Percentiles rank a stretch among this genome's conserved stretches.
Conservation (phyloP, 2,797 vertebrate species). For the Lemur catta region DNA sequence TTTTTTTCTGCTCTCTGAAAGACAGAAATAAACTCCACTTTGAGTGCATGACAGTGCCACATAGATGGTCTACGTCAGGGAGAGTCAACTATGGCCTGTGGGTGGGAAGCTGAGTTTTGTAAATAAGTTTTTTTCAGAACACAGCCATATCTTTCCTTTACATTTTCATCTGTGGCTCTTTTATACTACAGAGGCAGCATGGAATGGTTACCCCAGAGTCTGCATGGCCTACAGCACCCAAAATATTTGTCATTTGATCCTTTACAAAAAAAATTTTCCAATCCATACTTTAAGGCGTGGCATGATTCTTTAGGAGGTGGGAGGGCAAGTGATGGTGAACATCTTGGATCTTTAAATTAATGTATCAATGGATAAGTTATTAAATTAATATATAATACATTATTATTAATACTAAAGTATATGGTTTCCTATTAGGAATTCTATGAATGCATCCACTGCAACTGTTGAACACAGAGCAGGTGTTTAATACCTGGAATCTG, state of each 20-base stretch:
- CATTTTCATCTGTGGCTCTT: fast-evolving
- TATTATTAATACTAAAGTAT: fast-evolving
- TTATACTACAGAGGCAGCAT: fast-evolving
- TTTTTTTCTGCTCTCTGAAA: not conserved
- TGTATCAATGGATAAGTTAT: not conserved
- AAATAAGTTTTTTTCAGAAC: not conserved
- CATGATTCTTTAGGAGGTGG: fast-evolving
- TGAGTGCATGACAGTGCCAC: too few relatives aligned
- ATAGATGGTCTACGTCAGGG: fast-evolving
- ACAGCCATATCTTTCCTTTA: fast-evolving
- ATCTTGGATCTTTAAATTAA: fast-evolving
- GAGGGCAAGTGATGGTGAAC: fast-evolving
- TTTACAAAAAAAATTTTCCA: not conserved
- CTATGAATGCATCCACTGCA: fast-evolving
- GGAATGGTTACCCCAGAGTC: fast-evolving
- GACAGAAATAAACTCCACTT: not conserved
- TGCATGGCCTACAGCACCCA: fast-evolving
- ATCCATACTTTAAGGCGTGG: fast-evolving
- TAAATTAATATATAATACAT: not conserved
- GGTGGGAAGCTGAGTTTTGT: fast-evolving
- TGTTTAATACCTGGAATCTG: too few relatives aligned
- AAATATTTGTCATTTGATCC: not conserved
- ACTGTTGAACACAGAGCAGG: fast-evolving
- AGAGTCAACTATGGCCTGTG: not conserved
- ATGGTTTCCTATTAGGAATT: not conserved